Base-by-base conservation (phyloP, 1,140 invertebrate genomes). In the Propsilocerus akamusi region DNA sequence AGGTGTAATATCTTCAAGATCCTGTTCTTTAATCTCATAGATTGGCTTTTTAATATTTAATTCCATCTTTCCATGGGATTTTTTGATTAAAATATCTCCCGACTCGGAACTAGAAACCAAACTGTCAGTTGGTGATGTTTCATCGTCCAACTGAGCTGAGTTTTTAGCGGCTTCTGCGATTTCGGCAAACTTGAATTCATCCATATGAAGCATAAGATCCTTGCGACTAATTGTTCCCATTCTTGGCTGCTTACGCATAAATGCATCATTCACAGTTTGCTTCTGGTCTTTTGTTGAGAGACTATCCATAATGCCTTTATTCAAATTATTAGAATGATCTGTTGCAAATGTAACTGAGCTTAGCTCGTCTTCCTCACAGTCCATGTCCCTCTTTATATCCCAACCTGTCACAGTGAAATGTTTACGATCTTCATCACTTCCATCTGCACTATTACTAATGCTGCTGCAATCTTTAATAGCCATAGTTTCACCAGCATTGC, bases 111-210 rank as follows among this genome's bases (percentile, higher is more conserved):
- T 83, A 54, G 80, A 81, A 26, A 81, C 75, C 20, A 85, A 61
- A 56, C 80, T 83, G 51, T 84, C 82, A 0, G 80, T 79, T n/a
- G 83, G 83, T 4, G 82, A 85, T 0, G 81, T 83, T 58, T 86
- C 83, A 52, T 85, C 81, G 24, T 82, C 80, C 23, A 79, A 56
- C 12, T 80, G 59, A 46, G 79, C 76, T 49, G 76, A 71, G 1
- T 74, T 75, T 4, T 75, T 81, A 1, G 75, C 76, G 34, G 80
- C 78, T 11, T 77, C 71, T 0, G 81, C 81, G 8, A 82, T 75
- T 14, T 82, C 77, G 0, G 81, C 81, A 41, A 86, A 85, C 48
- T 81, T 81, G 2, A 80, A 76, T 57, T 85, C 82, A 54, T 84
- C 83, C 34, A 84, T 74, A 5, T 37, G n/a, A 41, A 41, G 17